Percentiles rank a stretch among this genome's conserved stretches.
phyloP scores from a whole-genome alignment of 2,113 vertebrate genomes.

The Carettochelys insculpta region DNA sequence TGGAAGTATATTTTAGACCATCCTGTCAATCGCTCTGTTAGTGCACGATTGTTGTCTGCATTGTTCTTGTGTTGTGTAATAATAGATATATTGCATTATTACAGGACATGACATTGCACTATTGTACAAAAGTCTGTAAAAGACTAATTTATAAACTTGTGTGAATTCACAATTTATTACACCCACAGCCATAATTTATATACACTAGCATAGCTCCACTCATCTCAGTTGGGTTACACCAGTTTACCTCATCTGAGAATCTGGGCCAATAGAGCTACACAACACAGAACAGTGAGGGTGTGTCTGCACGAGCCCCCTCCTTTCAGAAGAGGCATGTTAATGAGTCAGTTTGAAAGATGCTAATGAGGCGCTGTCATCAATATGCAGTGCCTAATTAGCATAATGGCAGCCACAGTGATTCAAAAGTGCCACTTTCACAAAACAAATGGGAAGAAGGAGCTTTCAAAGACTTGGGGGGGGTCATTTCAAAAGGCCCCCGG shows the following conservation, averaged over 20 bases:
- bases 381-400: no score
- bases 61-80: neutral
- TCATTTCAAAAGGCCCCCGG: no score
- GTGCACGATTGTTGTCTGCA: neutral
- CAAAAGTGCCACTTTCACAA: no score
- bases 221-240: neutral
- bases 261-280: neutral
- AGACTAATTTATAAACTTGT: conserved; percentile 24
- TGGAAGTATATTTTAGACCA: neutral
- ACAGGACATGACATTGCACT: neutral
- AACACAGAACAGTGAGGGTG: no score
- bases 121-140: neutral
- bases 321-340: no score
- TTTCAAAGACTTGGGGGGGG: no score
- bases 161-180: neutral
- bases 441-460: no score
- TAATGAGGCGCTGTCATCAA: no score
- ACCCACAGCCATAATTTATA: neutral
- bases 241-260: neutral
- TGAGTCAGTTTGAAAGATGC: no score
- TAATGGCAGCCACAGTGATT: no score
- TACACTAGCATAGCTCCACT: neutral
- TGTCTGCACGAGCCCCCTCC: no score
- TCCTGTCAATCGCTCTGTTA: neutral
- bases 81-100: neutral